Evolutionary conservation across 1,140 invertebrate genomes (phyloP).

Genomic region (Drosophila arawakana): DNA sequence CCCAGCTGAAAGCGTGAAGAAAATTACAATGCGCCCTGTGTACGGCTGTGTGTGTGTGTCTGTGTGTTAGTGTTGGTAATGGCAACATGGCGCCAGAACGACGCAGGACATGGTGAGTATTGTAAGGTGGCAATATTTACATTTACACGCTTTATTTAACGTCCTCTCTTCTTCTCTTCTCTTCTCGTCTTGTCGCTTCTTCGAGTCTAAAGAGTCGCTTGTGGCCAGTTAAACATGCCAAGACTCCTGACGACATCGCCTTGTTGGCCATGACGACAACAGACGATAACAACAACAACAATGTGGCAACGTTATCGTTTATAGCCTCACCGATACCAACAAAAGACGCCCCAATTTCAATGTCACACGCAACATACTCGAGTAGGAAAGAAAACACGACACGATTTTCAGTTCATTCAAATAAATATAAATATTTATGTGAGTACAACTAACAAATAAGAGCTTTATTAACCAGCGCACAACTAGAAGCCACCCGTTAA

Average conservation of each 20-base stretch:
- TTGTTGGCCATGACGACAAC: slow-evolving; percentile 56
- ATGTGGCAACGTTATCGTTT: slow-evolving; percentile 35
- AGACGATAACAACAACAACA: slow-evolving; percentile 29
- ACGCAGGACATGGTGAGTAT: slow-evolving; percentile 12
- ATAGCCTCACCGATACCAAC: slow-evolving; percentile 28
- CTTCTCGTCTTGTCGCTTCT: not conserved
- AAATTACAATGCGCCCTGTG: slow-evolving; percentile 45
- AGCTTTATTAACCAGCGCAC: no score
- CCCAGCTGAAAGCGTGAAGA: slow-evolving; percentile 20
- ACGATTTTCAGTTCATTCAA: not conserved
- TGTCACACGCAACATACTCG: slow-evolving; percentile 38
- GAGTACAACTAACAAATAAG: slow-evolving; percentile 1
- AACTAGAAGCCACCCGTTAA: no score
- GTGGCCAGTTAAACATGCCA: slow-evolving; percentile 56
- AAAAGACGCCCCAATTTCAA: slow-evolving; percentile 29
- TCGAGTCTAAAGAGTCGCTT: slow-evolving; percentile 49
- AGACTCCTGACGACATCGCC: slow-evolving; percentile 37
- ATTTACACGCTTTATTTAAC: slow-evolving; percentile 70
- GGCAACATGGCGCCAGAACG: slow-evolving; percentile 64
- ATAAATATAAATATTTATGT: slow-evolving; percentile 18
- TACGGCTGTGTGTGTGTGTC: no score
- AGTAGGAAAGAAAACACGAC: not conserved
- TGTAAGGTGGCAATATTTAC: slow-evolving; percentile 71
- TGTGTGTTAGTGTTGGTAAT: slow-evolving; percentile 28
- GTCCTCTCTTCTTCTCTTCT: slow-evolving; percentile 19